Conservation (phyloP, 2,888 invertebrate genomes). For the Unio pictorum region DNA sequence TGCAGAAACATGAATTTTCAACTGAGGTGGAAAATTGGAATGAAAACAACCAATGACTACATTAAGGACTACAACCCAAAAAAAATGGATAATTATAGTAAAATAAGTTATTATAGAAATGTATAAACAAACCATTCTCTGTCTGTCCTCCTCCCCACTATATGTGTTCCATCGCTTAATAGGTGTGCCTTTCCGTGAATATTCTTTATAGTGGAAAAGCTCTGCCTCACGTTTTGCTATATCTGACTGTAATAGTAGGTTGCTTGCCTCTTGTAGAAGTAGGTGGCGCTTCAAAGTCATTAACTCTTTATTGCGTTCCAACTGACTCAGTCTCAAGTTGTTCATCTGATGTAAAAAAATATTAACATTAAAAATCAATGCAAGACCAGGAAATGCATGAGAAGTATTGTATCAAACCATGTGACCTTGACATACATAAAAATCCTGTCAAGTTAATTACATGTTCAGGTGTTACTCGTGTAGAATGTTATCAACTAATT, state of each 20-base stretch:
- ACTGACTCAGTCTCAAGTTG: conserved; percentile 62
- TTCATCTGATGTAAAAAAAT: conserved; percentile 52
- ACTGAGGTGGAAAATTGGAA: too few species aligned
- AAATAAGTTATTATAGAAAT: too few species aligned
- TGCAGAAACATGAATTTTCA: too few species aligned
- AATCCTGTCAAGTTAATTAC: too few species aligned
- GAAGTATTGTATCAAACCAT: neutral
- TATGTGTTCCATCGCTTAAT: conserved; percentile 66
- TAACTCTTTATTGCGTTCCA: conserved; percentile 66
- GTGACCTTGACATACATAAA: too few species aligned
- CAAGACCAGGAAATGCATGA: neutral
- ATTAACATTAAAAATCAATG: neutral
- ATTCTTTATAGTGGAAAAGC: conserved; percentile 59
- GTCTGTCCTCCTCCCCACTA: conserved; percentile 53
- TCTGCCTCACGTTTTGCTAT: conserved; percentile 63
- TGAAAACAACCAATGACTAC: too few species aligned
- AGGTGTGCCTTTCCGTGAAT: conserved; percentile 43
- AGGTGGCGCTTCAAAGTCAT: conserved; percentile 67
- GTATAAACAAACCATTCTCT: conserved; percentile 31
- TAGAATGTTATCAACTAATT: too few species aligned
- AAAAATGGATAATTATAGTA: too few species aligned
- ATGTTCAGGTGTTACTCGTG: too few species aligned
- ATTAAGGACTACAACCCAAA: too few species aligned
- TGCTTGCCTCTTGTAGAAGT: conserved; percentile 67
- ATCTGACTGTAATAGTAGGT: conserved; percentile 65